A percentile compares a stretch with the other conserved stretches of the same genome.
These are phyloP conservation scores for Thripadectes ignobilis DNA, from an alignment of 2,797 vertebrate species.

Conservation along the genomic window DNA sequence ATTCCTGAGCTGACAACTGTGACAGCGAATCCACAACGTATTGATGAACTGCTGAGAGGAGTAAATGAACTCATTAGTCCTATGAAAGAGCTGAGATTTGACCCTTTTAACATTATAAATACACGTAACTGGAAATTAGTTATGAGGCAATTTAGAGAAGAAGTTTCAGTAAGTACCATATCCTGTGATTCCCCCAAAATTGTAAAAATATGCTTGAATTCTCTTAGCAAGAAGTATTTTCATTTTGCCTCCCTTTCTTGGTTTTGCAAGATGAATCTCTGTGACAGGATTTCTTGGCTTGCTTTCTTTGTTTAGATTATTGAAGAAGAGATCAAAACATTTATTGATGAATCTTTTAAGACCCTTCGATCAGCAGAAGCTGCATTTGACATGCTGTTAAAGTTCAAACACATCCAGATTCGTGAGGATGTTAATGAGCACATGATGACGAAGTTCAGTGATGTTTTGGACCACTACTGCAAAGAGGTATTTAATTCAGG, in stretches of 20 bases:
- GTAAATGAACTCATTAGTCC: conserved; percentile 84
- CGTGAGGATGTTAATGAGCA: conserved; percentile 85
- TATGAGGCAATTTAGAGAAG: conserved; percentile 84
- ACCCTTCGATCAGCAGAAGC: conserved; percentile 87
- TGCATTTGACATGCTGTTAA: conserved; percentile 90
- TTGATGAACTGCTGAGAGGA: conserved; percentile 81
- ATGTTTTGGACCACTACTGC: conserved; percentile 87
- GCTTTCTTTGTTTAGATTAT: conserved; percentile 77
- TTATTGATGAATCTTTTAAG: conserved; percentile 92
- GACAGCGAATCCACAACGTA: conserved; percentile 82
- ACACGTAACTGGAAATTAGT: conserved; percentile 83
- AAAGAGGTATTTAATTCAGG: conserved; percentile 85
- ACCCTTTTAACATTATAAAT: conserved; percentile 83
- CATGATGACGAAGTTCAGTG: conserved; percentile 89
- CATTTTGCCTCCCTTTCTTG: neutral
- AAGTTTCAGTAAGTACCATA: conserved; percentile 79
- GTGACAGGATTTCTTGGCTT: neutral
- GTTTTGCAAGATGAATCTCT: neutral
- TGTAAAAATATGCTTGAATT: neutral
- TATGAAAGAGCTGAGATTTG: conserved; percentile 83
- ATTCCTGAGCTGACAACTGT: conserved; percentile 88
- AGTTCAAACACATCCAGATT: conserved; percentile 86
- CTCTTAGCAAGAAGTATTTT: neutral
- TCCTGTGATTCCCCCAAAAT: neutral
- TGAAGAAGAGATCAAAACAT: conserved; percentile 86